Evolutionary conservation across 2,113 vertebrate species (phyloP).

Genomic region (Capreolus pygargus): DNA sequence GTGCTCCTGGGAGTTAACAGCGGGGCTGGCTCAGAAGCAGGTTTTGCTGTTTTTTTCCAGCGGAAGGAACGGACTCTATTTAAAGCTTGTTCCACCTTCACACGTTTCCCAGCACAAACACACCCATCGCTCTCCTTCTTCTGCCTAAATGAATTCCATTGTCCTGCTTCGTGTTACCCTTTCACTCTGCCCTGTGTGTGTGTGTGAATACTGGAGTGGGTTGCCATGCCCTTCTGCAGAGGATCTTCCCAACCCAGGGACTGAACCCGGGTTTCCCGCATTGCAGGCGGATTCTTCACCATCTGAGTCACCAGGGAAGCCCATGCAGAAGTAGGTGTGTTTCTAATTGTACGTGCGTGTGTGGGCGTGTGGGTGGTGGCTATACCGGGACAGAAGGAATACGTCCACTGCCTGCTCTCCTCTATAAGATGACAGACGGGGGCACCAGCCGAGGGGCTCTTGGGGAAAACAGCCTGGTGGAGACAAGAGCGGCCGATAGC

Average conservation of each 20-base stretch:
- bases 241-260: background rate
- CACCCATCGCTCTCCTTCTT: background rate
- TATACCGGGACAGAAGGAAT: background rate
- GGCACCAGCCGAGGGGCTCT: background rate
- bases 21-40: background rate
- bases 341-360: background rate
- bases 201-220: background rate
- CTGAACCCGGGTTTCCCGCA: fast-evolving
- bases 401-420: fast-evolving
- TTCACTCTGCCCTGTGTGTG: background rate
- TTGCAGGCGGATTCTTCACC: background rate
- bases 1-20: fast-evolving
- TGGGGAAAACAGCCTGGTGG: background rate
- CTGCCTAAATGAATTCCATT: background rate
- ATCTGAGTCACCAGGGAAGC: background rate
- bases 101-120: background rate
- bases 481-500: fast-evolving
- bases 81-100: background rate
- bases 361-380: background rate
- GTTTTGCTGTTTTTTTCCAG: background rate
- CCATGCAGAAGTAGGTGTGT: background rate
- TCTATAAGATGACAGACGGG: background rate
- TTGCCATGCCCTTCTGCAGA: background rate
- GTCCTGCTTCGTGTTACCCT: background rate
- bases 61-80: background rate